Evolutionary conservation across 92 coral and sea anemone genomes (phyloP).

Genomic region (Porites divaricata): DNA sequence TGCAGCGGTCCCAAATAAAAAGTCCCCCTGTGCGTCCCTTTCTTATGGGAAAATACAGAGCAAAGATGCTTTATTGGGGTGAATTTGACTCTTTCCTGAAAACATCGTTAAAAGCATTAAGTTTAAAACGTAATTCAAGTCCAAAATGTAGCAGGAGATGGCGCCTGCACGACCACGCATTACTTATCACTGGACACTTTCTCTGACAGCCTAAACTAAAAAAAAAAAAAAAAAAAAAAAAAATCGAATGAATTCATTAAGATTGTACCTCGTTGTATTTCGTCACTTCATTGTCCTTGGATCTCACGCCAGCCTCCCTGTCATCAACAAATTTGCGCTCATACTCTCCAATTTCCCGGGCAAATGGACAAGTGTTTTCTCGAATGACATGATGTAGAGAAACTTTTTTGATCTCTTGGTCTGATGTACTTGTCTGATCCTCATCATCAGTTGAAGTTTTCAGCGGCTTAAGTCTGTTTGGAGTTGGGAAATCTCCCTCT

Average conservation of each 20-base stretch:
- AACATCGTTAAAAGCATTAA: neutral
- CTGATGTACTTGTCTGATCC: conserved; percentile 26
- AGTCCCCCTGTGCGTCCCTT: no score
- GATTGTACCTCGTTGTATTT: conserved; percentile 53
- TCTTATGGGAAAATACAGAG: no score
- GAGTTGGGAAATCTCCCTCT: conserved; percentile 79
- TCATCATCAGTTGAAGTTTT: conserved; percentile 53
- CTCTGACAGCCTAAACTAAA: no score
- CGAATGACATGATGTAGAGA: conserved; percentile 89
- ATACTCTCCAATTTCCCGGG: conserved; percentile 33
- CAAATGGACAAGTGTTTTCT: conserved; percentile 52
- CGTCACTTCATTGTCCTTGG: conserved; percentile 23
- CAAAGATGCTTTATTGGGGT: no score
- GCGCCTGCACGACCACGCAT: neutral
- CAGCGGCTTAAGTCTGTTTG: conserved; percentile 57
- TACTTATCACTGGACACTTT: no score
- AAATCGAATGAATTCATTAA: no score
- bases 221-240: no score
- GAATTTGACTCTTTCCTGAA: neutral
- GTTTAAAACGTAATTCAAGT: no score
- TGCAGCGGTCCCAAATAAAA: no score
- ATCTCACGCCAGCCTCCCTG: conserved; percentile 6
- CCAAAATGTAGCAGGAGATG: no score
- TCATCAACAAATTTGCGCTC: conserved; percentile 48
- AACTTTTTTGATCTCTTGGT: conserved; percentile 61